phyloP scores from a whole-genome alignment of 2,888 invertebrate genomes.

The Atrina japonica region DNA sequence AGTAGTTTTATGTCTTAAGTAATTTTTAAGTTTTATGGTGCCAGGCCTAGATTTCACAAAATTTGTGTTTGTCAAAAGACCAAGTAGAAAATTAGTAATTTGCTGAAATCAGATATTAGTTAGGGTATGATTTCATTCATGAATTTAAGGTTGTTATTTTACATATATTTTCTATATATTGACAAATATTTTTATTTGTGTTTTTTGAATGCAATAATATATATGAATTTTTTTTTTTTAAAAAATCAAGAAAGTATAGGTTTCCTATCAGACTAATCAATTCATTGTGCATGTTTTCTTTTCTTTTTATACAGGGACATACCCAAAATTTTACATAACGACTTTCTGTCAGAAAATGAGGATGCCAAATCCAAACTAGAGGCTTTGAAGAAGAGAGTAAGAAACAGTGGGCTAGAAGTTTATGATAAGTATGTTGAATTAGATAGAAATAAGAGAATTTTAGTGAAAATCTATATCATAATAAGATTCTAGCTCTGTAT shows the following conservation, averaged over 20 bases:
- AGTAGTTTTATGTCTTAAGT: too few species aligned
- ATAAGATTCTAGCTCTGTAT: neutral
- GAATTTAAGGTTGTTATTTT: too few species aligned
- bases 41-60: too few species aligned
- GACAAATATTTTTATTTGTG: too few species aligned
- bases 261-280: neutral
- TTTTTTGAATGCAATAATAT: too few species aligned
- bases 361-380: slow-evolving; percentile 63
- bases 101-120: too few species aligned
- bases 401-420: slow-evolving; percentile 75
- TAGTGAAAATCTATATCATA: neutral
- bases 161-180: too few species aligned
- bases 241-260: neutral
- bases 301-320: slow-evolving; percentile 66
- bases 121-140: too few species aligned
- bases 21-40: too few species aligned
- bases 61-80: too few species aligned
- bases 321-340: slow-evolving; percentile 68
- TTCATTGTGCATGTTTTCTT: neutral
- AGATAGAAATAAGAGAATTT: neutral
- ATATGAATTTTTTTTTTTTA: too few species aligned
- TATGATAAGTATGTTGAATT: slow-evolving; percentile 71
- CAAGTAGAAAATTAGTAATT: too few species aligned
- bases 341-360: slow-evolving; percentile 73
- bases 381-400: slow-evolving; percentile 72